A percentile compares a stretch with the other conserved stretches of the same genome.
These are phyloP conservation scores for Parnassius mnemosyne DNA, from an alignment of 2,888 invertebrate genomes.

Conservation along the genomic window DNA sequence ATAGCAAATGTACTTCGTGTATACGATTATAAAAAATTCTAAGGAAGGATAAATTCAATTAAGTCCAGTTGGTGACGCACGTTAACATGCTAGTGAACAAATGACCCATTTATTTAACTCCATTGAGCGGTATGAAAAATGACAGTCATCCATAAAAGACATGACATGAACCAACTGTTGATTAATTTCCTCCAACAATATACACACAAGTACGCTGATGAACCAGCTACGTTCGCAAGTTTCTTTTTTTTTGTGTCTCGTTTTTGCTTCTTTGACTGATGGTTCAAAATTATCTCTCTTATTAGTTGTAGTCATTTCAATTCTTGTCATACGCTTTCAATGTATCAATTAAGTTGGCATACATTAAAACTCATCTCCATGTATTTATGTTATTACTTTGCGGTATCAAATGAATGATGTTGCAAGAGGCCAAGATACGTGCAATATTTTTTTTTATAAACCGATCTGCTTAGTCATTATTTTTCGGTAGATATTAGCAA, in stretches of 20 bases:
- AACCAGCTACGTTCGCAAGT: constrained; percentile 39
- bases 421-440: neutral
- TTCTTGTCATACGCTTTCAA: constrained; percentile 14
- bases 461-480: constrained; percentile 3
- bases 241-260: constrained; percentile 22
- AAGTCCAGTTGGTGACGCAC: constrained; percentile 31
- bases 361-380: constrained; percentile 8
- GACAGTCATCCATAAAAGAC: constrained; percentile 37
- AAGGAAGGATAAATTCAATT: constrained; percentile 5
- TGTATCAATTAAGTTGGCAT: constrained; percentile 17
- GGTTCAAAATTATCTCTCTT: constrained; percentile 12
- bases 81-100: constrained; percentile 32
- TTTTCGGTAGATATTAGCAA: constrained; percentile 4
- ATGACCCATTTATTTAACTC: constrained; percentile 39
- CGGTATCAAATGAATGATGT: constrained; percentile 7
- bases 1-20: neutral
- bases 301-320: constrained; percentile 22
- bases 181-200: constrained; percentile 47
- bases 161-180: constrained; percentile 36
- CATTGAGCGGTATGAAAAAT: constrained; percentile 39
- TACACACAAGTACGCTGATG: constrained; percentile 46
- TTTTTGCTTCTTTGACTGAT: constrained; percentile 23
- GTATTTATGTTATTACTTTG: constrained; percentile 1
- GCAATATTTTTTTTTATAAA: neutral
- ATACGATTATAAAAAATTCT: constrained; percentile 11